Percentiles rank a stretch among this genome's conserved stretches.
These are phyloP conservation scores for Megastigmus dorsalis DNA, from an alignment of 2,888 invertebrate genomes.

Conservation along the genomic window DNA sequence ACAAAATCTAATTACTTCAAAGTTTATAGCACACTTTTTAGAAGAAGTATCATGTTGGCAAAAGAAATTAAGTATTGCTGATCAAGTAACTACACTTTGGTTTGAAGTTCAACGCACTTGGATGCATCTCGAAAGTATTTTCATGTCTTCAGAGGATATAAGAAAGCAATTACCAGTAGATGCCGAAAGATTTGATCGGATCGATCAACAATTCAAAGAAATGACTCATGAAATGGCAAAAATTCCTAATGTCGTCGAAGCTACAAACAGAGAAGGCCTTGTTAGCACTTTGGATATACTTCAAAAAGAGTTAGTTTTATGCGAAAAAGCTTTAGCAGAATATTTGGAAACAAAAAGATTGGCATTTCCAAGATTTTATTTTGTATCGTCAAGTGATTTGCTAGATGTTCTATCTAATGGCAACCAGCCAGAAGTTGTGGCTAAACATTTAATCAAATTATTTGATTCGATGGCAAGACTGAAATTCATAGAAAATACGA, in stretches of 20 bases:
- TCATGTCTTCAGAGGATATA: slow-evolving; percentile 98
- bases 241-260: slow-evolving; percentile 91
- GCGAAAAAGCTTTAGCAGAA: slow-evolving; percentile 97
- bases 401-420: slow-evolving; percentile 96
- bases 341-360: slow-evolving; percentile 97
- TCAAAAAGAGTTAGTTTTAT: slow-evolving; percentile 90
- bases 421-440: slow-evolving; percentile 91
- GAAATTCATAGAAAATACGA: slow-evolving; percentile 80
- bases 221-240: slow-evolving; percentile 86
- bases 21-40: slow-evolving; percentile 96
- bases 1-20: slow-evolving; percentile 96
- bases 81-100: slow-evolving; percentile 94
- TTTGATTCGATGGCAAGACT: slow-evolving; percentile 95
- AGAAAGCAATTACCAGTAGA: slow-evolving; percentile 95
- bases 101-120: slow-evolving; percentile 98
- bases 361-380: slow-evolving; percentile 97
- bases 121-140: slow-evolving; percentile 97
- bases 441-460: slow-evolving; percentile 93
- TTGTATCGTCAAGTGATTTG: slow-evolving; percentile 96
- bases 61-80: slow-evolving; percentile 91
- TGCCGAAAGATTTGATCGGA: slow-evolving; percentile 92
- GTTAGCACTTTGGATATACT: slow-evolving; percentile 86
- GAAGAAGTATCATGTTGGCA: slow-evolving; percentile 97
- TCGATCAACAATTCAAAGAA: slow-evolving; percentile 91
- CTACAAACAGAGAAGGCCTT: slow-evolving; percentile 90